phyloP scores from a whole-genome alignment of 2,888 invertebrate genomes.

The Mesochorus sp. region DNA sequence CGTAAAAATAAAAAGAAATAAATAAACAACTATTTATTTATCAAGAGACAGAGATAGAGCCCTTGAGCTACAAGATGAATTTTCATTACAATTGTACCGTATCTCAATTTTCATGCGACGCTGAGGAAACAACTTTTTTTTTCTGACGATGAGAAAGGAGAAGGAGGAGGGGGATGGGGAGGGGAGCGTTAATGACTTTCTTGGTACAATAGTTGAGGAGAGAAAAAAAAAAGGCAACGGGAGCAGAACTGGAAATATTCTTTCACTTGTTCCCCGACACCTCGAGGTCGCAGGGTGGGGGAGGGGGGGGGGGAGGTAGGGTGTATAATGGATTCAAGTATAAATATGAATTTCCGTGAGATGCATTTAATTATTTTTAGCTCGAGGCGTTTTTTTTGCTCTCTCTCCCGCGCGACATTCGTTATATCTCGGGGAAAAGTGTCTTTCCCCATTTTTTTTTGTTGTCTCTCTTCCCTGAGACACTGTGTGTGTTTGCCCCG shows the following conservation, averaged over 20 bases:
- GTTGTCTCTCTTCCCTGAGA: neutral
- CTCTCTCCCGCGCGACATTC: conserved; percentile 42
- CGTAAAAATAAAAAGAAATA: too few relatives aligned
- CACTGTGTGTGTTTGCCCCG: conserved; percentile 1
- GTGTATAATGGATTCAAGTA: conserved; percentile 70
- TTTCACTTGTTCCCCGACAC: conserved; percentile 38
- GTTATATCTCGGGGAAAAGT: conserved; percentile 44
- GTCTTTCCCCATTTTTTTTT: conserved; percentile 15
- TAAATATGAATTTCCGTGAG: conserved; percentile 73
- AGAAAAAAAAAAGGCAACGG: conserved; percentile 18
- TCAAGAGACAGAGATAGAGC: too few relatives aligned
- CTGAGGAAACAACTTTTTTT: neutral
- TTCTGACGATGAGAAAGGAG: neutral
- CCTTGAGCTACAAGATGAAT: too few relatives aligned
- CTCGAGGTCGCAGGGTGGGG: conserved; percentile 27
- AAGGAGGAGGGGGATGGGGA: neutral
- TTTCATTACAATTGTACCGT: too few relatives aligned
- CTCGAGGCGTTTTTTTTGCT: conserved; percentile 54
- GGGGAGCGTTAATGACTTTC: conserved; percentile 32
- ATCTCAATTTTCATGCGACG: neutral
- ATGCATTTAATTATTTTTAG: conserved; percentile 73
- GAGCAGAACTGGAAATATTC: conserved; percentile 53
- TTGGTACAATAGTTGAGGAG: conserved; percentile 18
- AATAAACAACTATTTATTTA: conserved; percentile 27
- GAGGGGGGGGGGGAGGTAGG: neutral